Evolutionary conservation across 1,140 invertebrate species (phyloP), one percentile per base, ranked within the genome.

Genomic region (Chironomus striatipennis): DNA sequence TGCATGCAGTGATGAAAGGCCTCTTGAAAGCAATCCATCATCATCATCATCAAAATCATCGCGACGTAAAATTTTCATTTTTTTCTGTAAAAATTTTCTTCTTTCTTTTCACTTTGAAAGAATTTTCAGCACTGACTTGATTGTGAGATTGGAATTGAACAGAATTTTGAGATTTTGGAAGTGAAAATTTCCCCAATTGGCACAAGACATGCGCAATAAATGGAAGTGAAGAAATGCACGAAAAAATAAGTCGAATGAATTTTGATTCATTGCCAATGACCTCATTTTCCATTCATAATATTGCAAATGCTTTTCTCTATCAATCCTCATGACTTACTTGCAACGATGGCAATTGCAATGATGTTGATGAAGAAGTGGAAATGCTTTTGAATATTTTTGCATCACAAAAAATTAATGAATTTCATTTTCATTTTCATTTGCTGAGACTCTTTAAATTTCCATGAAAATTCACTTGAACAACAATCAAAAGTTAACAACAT

Each of bases 261-360:
- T 57, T 57, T 57, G 47, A 57, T 57, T 57, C 47, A 57, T 57
- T 57, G 47, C 47, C 47, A 57, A 57, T 57, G 47, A 57, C 47
- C 47, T 57, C 47, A 57, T 57, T 57, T 57, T 57, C 47, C 47
- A 57, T 57, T 57, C 47, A 57, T 57, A 57, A 57, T 57, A 57
- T 15, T 57, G 47, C 47, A 57, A 57, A 34, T 34, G 24, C 5
- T 34, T 34, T 34, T 34, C 24, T 34, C 43, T 8, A 47, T n/a
- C 47, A 57, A 15, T 34, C 24, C 47, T 57, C 47, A 57, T 57
- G 12, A 5, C 47, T 57, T 57, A n/a, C 47, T n/a, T 57, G 47
- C 24, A 34, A n/a, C n/a, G n/a, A 34, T 34, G 24, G 24, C 24
- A 34, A 34, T 34, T 34, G 24, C 24, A 57, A 1, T 57, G 4